Conservation (phyloP, 2,888 invertebrate genomes). For the Oeneis ivallda region DNA sequence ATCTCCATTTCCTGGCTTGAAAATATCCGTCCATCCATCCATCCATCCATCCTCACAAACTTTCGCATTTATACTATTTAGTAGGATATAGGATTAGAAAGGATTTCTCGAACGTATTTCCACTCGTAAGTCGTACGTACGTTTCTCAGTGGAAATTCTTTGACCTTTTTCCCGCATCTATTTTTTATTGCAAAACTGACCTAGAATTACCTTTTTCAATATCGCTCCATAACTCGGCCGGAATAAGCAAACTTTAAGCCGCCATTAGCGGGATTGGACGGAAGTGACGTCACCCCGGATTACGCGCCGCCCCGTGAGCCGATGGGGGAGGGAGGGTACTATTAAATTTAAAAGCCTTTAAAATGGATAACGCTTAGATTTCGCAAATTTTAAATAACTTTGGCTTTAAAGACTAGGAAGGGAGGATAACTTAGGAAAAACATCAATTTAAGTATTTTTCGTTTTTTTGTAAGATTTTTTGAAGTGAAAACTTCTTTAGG, state of each 20-base stretch:
- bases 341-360: conserved; percentile 40
- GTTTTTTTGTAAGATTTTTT: too few species aligned
- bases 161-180: not conserved
- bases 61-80: too few species aligned
- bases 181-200: conserved; percentile 25
- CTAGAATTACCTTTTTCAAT: conserved; percentile 38
- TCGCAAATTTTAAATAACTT: conserved; percentile 25
- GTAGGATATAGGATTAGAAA: too few species aligned
- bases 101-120: too few species aligned
- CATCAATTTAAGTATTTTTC: too few species aligned
- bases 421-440: too few species aligned
- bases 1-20: too few species aligned
- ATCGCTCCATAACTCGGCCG: conserved; percentile 54
- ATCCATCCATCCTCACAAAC: too few species aligned
- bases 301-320: conserved; percentile 43
- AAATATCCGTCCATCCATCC: too few species aligned
- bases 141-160: too few species aligned
- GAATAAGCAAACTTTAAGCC: conserved; percentile 64
- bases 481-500: too few species aligned
- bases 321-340: conserved; percentile 28
- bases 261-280: conserved; percentile 72
- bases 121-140: too few species aligned
- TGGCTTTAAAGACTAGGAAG: not conserved
- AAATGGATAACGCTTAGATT: conserved; percentile 29
- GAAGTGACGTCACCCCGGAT: conserved; percentile 62